Evolutionary conservation across 2,888 invertebrate genomes (phyloP), one percentile per base, ranked within the genome.

Genomic region (Cantharis rufa): DNA sequence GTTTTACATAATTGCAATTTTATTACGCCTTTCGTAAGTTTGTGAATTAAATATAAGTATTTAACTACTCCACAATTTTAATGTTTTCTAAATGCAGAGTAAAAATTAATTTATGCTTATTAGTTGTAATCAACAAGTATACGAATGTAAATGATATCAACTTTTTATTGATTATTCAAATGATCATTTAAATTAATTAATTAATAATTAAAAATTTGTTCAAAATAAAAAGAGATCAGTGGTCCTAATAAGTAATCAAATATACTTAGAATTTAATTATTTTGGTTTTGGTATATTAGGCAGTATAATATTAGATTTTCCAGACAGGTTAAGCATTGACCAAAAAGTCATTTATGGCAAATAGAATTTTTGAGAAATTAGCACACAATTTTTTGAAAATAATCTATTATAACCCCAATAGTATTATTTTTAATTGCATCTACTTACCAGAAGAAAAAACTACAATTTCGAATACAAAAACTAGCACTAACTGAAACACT

Each of bases 361-460:
- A 21, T 5, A 24, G 9, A 27, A 27, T 27, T 27, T 27, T 27
- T 27, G 27, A 10, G 10, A 0, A 27, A 10, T 10, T 10, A 10
- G 10, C 10, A 27, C 9, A 10, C 2, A 10, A 27, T 10, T 10
- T 11, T 32, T 32, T 11, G 3, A 0, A 1, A 0, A 13, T 4
- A 1, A 32, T 32, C 11, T 32, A 32, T 1, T 1, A 1, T 3
- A 32, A 11, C 32, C 32, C 11, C 5, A 28, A 28, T 28, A 3
- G 3, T 28, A 3, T 28, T 10, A 0, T 27, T 10, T 27, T 27
- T 9, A 27, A 27, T 27, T 27, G 27, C 9, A 10, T 28, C 3
- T 24, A 78, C 77, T 79, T 74, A 79, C 77, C 69, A 61, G 79
- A 76, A 79, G 72, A 72, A 64, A 74, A 77, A 70, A 69, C 73